phyloP scores from a whole-genome alignment of 2,113 vertebrate species.

The Elaphurus davidianus region DNA sequence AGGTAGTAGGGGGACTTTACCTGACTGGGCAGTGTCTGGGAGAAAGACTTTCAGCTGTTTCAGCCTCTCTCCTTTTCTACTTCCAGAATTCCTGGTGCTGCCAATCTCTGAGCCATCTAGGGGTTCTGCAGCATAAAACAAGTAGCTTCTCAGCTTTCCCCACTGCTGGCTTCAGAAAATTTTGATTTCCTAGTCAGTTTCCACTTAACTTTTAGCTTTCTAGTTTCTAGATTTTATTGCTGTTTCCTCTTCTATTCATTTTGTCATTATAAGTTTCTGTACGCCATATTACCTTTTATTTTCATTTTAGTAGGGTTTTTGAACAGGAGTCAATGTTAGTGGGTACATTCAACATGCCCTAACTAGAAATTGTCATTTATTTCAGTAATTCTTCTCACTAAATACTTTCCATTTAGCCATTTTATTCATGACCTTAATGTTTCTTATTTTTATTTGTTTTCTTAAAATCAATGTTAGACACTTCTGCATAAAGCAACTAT shows the following conservation, averaged over 20 bases:
- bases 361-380: slow-evolving; percentile 2
- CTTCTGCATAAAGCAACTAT: not conserved
- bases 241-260: not conserved
- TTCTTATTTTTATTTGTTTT: slow-evolving; percentile 10
- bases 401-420: not conserved
- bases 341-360: not conserved
- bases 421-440: slow-evolving; percentile 17
- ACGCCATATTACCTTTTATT: not conserved
- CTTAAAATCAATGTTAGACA: not conserved
- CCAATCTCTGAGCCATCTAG: not conserved
- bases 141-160: not conserved
- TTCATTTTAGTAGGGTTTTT: not conserved
- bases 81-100: not conserved
- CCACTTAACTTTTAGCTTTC: not conserved
- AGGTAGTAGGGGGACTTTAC: not conserved
- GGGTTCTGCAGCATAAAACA: not conserved
- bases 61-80: not conserved
- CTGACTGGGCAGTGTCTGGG: not conserved
- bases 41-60: not conserved
- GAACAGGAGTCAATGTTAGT: not conserved
- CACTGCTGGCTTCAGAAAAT: not conserved
- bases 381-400: not conserved
- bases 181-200: slow-evolving; percentile 15
- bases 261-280: not conserved
- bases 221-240: slow-evolving; percentile 20